Conservation (phyloP, 1,140 invertebrate genomes). For the Daktulosphaira vitifoliae region DNA sequence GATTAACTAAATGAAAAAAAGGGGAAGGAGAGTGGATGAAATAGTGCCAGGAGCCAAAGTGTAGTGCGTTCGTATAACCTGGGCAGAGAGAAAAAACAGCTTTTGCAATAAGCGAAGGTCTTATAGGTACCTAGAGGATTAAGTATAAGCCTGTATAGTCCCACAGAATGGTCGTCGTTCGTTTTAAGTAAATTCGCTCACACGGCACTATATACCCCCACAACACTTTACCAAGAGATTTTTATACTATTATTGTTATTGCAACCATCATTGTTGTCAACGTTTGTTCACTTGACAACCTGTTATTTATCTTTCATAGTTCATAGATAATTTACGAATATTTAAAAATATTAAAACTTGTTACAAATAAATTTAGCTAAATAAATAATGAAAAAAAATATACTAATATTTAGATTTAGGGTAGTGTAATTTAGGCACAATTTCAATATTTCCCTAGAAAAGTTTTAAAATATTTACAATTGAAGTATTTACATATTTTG, state of each 20-base stretch:
- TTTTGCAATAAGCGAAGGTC: slow-evolving; percentile 29
- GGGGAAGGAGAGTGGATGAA: not conserved
- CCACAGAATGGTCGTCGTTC: slow-evolving; percentile 30
- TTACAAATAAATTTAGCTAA: too few relatives aligned
- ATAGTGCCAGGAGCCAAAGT: not conserved
- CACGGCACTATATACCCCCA: not conserved
- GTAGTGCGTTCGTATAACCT: too few relatives aligned
- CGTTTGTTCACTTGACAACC: not conserved
- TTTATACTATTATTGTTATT: slow-evolving; percentile 12
- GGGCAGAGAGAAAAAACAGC: slow-evolving; percentile 8
- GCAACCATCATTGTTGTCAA: not conserved
- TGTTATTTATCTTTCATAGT: not conserved
- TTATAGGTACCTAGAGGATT: slow-evolving; percentile 23
- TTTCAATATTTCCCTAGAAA: too few relatives aligned
- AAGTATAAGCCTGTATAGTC: slow-evolving; percentile 18
- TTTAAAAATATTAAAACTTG: too few relatives aligned
- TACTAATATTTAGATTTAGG: too few relatives aligned
- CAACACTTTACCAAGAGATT: slow-evolving; percentile 28
- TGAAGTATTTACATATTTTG: too few relatives aligned
- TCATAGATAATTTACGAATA: too few relatives aligned
- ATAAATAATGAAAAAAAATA: too few relatives aligned
- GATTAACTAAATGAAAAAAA: slow-evolving; percentile 31
- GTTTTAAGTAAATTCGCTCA: slow-evolving; percentile 31
- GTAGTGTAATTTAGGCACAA: too few relatives aligned
- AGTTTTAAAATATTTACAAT: too few relatives aligned